These are phyloP conservation scores for Heterotis niloticus DNA, from an alignment of 2,113 vertebrate genomes.

Conservation along the genomic window DNA sequence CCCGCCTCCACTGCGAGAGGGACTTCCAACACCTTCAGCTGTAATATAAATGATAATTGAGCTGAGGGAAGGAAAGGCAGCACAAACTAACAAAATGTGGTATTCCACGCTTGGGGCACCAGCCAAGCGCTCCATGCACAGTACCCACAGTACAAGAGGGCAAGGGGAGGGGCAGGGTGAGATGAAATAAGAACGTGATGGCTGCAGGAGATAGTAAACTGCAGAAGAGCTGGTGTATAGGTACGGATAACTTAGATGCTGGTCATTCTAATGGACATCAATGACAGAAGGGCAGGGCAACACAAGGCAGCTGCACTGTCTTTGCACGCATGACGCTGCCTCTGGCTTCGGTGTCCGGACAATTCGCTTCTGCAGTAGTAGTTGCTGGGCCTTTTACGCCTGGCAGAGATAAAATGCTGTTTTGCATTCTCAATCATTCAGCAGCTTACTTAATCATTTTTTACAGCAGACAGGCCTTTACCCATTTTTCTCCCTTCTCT, in stretches of 20 bases:
- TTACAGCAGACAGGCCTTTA: too few relatives aligned
- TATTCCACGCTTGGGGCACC: background rate
- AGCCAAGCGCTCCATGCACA: background rate
- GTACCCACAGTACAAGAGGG: background rate
- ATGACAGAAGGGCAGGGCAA: too few relatives aligned
- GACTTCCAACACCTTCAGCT: slow-evolving; percentile 31
- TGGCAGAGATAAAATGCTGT: too few relatives aligned
- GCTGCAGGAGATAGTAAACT: background rate
- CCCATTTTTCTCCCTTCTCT: background rate
- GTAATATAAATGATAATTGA: slow-evolving; percentile 34
- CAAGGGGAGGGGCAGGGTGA: background rate
- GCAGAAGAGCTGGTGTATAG: background rate
- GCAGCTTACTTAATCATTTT: too few relatives aligned
- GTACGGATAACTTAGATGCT: too few relatives aligned
- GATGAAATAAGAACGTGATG: background rate
- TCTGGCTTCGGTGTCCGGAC: too few relatives aligned
- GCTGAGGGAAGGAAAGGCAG: slow-evolving; percentile 16
- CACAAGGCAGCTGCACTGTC: too few relatives aligned
- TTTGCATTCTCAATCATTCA: too few relatives aligned
- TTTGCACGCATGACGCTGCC: too few relatives aligned
- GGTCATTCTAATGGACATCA: too few relatives aligned
- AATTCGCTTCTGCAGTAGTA: too few relatives aligned
- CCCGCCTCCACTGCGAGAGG: background rate
- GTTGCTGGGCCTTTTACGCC: too few relatives aligned
- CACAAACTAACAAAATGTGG: slow-evolving; percentile 22